These are phyloP conservation scores for Oreochromis mossambicus DNA, from an alignment of 2,797 vertebrate genomes.

Conservation along the genomic window DNA sequence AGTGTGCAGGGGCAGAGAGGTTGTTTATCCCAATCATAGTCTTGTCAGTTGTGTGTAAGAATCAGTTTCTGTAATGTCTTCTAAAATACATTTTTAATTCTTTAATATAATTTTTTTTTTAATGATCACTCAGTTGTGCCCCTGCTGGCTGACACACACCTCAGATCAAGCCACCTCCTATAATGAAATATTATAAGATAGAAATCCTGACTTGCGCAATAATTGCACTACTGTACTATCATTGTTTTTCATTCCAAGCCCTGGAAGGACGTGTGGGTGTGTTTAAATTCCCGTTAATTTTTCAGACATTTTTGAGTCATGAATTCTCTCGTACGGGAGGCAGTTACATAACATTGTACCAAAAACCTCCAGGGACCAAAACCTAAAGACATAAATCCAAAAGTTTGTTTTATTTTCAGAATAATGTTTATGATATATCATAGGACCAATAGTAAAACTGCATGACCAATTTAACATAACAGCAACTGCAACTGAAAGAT, in stretches of 20 bases:
- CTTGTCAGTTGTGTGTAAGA: background rate
- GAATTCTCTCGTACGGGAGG: background rate
- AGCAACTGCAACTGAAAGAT: background rate
- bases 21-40: background rate
- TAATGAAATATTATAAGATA: background rate
- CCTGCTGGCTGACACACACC: background rate
- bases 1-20: background rate
- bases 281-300: background rate
- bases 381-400: background rate
- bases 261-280: background rate
- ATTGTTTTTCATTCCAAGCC: background rate
- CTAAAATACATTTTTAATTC: background rate
- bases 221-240: background rate
- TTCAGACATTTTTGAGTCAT: background rate
- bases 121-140: background rate
- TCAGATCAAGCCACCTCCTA: background rate
- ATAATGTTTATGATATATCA: background rate
- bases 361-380: accelerated
- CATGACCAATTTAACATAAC: background rate
- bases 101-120: background rate
- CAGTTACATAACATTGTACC: accelerated
- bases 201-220: background rate
- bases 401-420: background rate
- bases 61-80: background rate
- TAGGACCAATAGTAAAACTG: background rate